Evolutionary conservation across 2,113 vertebrate species (phyloP), one percentile per base, ranked within the genome.

Genomic region (Platichthys stellatus): DNA sequence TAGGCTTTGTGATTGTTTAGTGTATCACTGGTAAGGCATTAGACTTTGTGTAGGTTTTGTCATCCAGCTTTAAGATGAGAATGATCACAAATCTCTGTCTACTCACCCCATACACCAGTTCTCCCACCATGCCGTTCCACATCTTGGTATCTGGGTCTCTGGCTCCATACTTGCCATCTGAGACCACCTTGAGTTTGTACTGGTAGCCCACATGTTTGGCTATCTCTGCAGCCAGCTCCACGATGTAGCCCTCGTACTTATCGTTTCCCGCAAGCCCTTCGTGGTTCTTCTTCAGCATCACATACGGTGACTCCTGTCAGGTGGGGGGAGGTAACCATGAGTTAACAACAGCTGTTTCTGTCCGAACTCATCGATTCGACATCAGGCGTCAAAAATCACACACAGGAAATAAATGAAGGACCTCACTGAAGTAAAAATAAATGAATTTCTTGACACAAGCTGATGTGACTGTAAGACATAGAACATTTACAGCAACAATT

Each of bases 51-150:
- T 20, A 28, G 43, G 13, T 15, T 31, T 31, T 45, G 35, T 60
- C 60, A 43, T 66, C 20, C 31, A 8, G 2, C 11, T 66, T 63
- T 63, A 71, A 63, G 26, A 17, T 1, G 17, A 4, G 1, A 65
- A 61, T n/a, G 43, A 80, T 54, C 31, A 53, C 15, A 77, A 49
- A 45, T 67, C 61, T 63, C 5, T 38, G 26, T 20, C 20, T 6
- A 82, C 89, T 88, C 64, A 99, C 97, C 86, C 97, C 97, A 2
- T 99, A 99, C 2, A 99, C 98, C 2, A 99, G 95, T 63, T 99
- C 98, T 67, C 98, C 97, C 82, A 99, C 97, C 97, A 99, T 99
- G 89, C 98, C 98, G 0, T 99, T 99, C 98, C 98, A 99, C 14
- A 96, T 96, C 87, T 99, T 99, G 74, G 93, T 96, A 28, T 99